These are phyloP conservation scores for Eclectus roratus DNA, from an alignment of 2,113 vertebrate genomes.

Conservation along the genomic window DNA sequence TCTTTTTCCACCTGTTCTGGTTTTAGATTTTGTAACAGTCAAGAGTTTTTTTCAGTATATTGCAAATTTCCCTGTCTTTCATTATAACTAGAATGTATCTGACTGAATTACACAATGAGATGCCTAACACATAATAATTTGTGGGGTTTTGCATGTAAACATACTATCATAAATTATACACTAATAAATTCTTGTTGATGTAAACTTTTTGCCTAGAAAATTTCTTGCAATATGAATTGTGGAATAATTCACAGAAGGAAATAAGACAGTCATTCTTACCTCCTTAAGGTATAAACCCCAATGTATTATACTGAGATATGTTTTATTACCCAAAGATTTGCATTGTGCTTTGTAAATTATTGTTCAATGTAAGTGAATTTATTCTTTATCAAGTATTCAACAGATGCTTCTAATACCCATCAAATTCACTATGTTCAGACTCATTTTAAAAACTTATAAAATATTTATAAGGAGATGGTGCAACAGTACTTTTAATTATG, in stretches of 20 bases:
- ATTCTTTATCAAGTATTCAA: slow-evolving; percentile 59
- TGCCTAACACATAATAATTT: background rate
- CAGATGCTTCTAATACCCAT: slow-evolving; percentile 58
- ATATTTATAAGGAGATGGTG: slow-evolving; percentile 66
- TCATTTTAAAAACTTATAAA: slow-evolving; percentile 68
- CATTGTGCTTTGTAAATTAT: slow-evolving; percentile 49
- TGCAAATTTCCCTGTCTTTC: background rate
- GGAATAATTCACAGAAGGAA: background rate
- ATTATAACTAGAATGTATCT: background rate
- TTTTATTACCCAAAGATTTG: background rate
- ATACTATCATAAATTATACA: background rate
- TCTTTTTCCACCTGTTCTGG: background rate
- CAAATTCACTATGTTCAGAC: slow-evolving; percentile 41
- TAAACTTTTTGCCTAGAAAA: background rate
- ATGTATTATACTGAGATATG: background rate
- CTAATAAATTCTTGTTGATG: background rate
- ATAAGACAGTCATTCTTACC: background rate
- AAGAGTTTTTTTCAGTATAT: background rate
- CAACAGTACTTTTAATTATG: slow-evolving; percentile 68
- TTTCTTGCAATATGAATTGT: background rate
- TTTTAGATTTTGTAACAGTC: background rate
- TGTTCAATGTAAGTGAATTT: slow-evolving; percentile 31
- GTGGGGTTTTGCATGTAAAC: background rate
- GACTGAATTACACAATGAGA: background rate
- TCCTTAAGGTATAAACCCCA: background rate